These are phyloP conservation scores for Orthonevra nobilis DNA, from an alignment of 2,888 invertebrate species.

Conservation along the genomic window DNA sequence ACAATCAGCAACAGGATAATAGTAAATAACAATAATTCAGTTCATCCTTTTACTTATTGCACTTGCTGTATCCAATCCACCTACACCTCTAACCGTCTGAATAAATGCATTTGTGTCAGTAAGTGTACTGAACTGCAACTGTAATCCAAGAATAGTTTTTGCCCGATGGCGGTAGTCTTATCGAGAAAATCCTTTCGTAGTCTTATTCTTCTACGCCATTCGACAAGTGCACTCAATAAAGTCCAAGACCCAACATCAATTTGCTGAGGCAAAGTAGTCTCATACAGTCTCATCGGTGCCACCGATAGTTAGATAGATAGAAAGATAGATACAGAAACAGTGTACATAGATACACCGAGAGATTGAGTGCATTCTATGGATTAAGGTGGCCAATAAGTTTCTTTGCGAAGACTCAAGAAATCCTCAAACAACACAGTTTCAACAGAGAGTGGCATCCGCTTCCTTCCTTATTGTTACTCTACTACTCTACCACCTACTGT, in stretches of 20 bases:
- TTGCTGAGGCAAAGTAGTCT: slow-evolving; percentile 44
- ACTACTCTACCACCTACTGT: too few relatives aligned
- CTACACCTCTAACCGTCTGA: not conserved
- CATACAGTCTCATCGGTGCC: slow-evolving; percentile 20
- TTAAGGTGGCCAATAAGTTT: slow-evolving; percentile 71
- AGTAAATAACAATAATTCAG: slow-evolving; percentile 50
- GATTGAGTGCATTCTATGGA: slow-evolving; percentile 57
- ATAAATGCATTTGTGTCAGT: slow-evolving; percentile 11
- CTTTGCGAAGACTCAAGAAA: slow-evolving; percentile 64
- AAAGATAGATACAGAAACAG: slow-evolving; percentile 8
- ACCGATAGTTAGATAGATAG: too few relatives aligned
- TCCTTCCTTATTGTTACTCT: slow-evolving; percentile 49
- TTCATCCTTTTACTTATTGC: slow-evolving; percentile 39
- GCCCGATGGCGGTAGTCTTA: slow-evolving; percentile 32
- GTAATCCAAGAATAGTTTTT: slow-evolving; percentile 27
- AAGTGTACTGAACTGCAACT: slow-evolving; percentile 21
- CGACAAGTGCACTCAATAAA: slow-evolving; percentile 68
- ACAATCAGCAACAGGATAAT: slow-evolving; percentile 53
- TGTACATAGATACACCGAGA: slow-evolving; percentile 4
- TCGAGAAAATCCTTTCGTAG: slow-evolving; percentile 32
- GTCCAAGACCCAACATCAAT: slow-evolving; percentile 67
- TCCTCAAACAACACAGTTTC: slow-evolving; percentile 65
- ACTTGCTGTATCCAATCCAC: slow-evolving; percentile 6
- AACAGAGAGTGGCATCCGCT: slow-evolving; percentile 55
- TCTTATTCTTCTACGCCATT: slow-evolving; percentile 11